Percentiles rank a stretch among this genome's conserved stretches.
phyloP scores from a whole-genome alignment of 2,888 invertebrate species.

The Leucophenga maculata region DNA sequence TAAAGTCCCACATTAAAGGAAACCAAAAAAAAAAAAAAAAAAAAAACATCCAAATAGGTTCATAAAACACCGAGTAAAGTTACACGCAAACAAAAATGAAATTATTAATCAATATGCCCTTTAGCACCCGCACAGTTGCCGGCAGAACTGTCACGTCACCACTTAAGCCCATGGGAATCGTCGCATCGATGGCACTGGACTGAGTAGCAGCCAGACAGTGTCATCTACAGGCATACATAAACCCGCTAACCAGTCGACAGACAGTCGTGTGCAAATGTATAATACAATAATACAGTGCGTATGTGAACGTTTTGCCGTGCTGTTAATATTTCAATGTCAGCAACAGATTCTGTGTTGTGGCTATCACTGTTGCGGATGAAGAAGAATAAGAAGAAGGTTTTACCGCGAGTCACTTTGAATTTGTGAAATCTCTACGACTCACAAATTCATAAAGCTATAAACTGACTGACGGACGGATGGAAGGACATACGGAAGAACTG shows the following conservation, averaged over 20 bases:
- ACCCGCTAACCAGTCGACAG: not conserved
- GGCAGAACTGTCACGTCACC: not conserved
- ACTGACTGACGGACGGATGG: conserved; percentile 31
- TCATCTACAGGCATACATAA: not conserved
- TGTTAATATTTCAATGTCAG: conserved; percentile 38
- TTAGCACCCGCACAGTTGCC: not conserved
- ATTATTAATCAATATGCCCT: conserved; percentile 58
- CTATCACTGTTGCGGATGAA: not conserved
- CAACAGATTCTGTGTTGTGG: conserved; percentile 41
- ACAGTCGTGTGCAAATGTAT: not conserved
- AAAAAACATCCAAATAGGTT: not conserved
- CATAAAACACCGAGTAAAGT: not conserved
- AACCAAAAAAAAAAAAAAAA: not conserved
- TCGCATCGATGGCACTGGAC: not conserved
- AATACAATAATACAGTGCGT: too few species aligned
- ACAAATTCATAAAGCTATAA: not conserved
- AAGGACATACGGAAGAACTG: not conserved
- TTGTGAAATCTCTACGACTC: conserved; percentile 39
- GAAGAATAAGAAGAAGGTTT: too few species aligned
- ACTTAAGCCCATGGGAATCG: not conserved
- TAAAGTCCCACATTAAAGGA: not conserved
- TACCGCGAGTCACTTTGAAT: conserved; percentile 35
- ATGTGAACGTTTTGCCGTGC: too few species aligned
- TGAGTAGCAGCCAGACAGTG: conserved; percentile 2
- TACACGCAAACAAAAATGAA: conserved; percentile 42